Percentiles rank a stretch among this genome's conserved stretches.
Conservation (phyloP, 1,140 invertebrate genomes). For the Watersipora subatra region DNA sequence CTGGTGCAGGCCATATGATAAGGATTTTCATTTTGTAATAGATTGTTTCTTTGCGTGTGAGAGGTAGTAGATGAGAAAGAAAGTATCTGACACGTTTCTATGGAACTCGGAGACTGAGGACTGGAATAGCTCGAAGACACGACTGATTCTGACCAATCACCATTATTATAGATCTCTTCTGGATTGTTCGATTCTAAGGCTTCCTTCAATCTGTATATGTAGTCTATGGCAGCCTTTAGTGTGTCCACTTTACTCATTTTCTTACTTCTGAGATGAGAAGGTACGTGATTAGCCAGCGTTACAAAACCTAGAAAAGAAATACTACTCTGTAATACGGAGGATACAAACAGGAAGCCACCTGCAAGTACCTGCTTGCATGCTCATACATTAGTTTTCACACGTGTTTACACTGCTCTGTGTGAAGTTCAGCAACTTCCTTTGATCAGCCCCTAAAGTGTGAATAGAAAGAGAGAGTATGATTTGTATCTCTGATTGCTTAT, state of each 20-base stretch:
- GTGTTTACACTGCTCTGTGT: too few species aligned
- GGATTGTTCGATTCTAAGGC: conserved; percentile 48
- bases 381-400: too few species aligned
- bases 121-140: conserved; percentile 7
- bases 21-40: too few species aligned
- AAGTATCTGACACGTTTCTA: too few species aligned
- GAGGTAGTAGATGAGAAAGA: too few species aligned
- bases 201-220: conserved; percentile 70
- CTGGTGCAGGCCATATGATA: too few species aligned
- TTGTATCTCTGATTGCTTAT: too few species aligned
- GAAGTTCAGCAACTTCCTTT: too few species aligned
- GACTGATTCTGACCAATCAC: conserved; percentile 7
- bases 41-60: too few species aligned
- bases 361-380: too few species aligned
- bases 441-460: background rate
- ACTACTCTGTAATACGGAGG: background rate
- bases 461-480: background rate
- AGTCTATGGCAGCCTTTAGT: conserved; percentile 76
- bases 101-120: background rate
- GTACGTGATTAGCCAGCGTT: conserved; percentile 33
- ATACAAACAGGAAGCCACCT: too few species aligned
- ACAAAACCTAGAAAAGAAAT: conserved; percentile 36
- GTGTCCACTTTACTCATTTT: conserved; percentile 70
- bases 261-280: conserved; percentile 44
- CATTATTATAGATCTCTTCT: background rate